Evolutionary conservation across 2,113 vertebrate genomes (phyloP).

Genomic region (Caloenas nicobarica): DNA sequence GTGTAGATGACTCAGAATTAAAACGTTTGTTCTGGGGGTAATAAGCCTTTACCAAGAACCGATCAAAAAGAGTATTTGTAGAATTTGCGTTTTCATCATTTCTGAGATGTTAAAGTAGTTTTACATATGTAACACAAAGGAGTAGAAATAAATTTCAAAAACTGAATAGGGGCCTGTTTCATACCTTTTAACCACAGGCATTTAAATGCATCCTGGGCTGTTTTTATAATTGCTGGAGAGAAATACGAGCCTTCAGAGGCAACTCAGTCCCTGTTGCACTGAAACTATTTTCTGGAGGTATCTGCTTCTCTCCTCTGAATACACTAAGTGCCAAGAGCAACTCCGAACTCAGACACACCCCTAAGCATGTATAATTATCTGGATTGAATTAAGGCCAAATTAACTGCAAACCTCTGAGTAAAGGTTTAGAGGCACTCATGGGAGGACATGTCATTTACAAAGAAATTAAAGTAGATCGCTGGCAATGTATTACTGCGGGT

Average conservation of each 20-base stretch:
- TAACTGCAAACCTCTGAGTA: not conserved
- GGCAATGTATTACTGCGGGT: not conserved
- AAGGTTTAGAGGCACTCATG: not conserved
- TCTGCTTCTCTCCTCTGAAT: not conserved
- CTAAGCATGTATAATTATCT: not conserved
- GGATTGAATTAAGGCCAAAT: not conserved
- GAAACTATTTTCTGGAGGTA: not conserved
- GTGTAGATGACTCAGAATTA: not conserved
- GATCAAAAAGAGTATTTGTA: not conserved
- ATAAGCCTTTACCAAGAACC: not conserved
- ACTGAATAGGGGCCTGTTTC: not conserved
- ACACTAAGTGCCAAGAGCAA: not conserved
- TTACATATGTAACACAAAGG: not conserved
- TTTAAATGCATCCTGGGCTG: not conserved
- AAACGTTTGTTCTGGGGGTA: not conserved
- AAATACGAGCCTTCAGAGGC: not conserved
- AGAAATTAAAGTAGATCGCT: not conserved
- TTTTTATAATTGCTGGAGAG: not conserved
- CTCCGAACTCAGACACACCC: not conserved
- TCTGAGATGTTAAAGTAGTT: not conserved
- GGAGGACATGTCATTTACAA: not conserved
- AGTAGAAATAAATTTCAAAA: not conserved
- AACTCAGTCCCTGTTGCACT: not conserved
- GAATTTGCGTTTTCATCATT: not conserved
- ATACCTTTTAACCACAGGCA: constrained; percentile 19